phyloP scores from a whole-genome alignment of 2,113 vertebrate genomes.

The Oreochromis aureus region DNA sequence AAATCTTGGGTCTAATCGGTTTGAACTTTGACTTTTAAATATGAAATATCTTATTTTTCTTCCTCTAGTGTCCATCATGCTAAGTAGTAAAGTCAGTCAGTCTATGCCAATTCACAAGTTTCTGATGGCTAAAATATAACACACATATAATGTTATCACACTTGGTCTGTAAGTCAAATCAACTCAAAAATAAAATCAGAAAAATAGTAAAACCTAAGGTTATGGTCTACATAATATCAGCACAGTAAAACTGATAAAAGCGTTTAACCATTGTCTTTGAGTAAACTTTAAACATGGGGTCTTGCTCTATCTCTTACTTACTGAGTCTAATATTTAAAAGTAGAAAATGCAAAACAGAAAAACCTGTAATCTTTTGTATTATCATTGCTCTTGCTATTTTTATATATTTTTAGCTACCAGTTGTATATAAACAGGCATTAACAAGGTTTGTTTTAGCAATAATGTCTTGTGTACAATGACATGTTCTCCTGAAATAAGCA shows the following conservation, averaged over 20 bases:
- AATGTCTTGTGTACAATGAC: background rate
- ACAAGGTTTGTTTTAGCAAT: background rate
- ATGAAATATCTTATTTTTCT: background rate
- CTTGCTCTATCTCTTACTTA: fast-evolving
- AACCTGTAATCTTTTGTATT: background rate
- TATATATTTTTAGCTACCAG: background rate
- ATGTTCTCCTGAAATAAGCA: background rate
- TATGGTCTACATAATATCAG: background rate
- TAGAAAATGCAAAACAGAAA: background rate
- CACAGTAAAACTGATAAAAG: background rate
- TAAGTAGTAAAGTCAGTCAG: background rate
- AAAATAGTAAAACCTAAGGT: background rate
- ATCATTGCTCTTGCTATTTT: background rate
- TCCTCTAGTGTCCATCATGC: background rate
- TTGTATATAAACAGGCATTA: background rate
- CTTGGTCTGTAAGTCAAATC: background rate
- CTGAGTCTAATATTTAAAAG: background rate
- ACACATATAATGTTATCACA: background rate
- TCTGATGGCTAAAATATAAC: background rate
- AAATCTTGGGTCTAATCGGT: background rate
- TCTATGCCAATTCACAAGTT: background rate
- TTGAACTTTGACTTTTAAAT: background rate
- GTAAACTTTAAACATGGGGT: background rate
- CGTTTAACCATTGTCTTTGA: fast-evolving
- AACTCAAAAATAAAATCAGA: background rate